Evolutionary conservation across 2,113 vertebrate genomes (phyloP), one percentile per base, ranked within the genome.

Genomic region (Sinocyclocheilus rhinocerous): DNA sequence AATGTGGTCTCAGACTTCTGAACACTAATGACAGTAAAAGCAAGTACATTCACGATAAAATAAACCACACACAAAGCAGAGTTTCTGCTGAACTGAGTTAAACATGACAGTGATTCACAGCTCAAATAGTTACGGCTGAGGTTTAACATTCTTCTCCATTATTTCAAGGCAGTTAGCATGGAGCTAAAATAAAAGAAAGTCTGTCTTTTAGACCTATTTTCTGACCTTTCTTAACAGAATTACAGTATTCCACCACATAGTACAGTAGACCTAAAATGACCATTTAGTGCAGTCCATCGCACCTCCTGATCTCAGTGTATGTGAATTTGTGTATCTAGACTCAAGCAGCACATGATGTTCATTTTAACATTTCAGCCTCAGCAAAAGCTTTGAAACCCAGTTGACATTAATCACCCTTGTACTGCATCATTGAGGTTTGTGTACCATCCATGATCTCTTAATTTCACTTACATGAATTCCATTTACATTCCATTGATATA

Each of bases 231-330:
- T 20, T 48, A 13, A 45, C 36, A 22, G 2, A 45, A 81, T 10
- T 52, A 52, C 65, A 69, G 65, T 69, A 50, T 70, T 83, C 26
- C 8, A 36, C 16, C 26, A 70, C 18, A 83, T 65, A 83, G 15
- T 33, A 33, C 29, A 33, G 29, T 36, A 65, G 65, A n/a, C 45
- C 45, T 69, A 50, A 29, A 65, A 67, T 0, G 20, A 61, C 0
- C 26, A 55, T 26, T 52, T 57, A 12, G 29, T 78, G 76, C 52
- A 22, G 26, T 12, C 9, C 48, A 29, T 78, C 29, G 0, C 48
- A 78, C 50, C 24, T 36, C 50, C 26, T 78, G 55, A 24, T 59
- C 57, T 63, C 33, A 63, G 33, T 63, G 57, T 42, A 61, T 42
- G 33, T 63, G 4, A 24, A 80, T 42, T 9, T 24, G 20, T 42